Evolutionary conservation across 92 coral and sea anemone genomes (phyloP), one percentile per base, ranked within the genome.

Genomic region (Epizoanthus illoricatus): DNA sequence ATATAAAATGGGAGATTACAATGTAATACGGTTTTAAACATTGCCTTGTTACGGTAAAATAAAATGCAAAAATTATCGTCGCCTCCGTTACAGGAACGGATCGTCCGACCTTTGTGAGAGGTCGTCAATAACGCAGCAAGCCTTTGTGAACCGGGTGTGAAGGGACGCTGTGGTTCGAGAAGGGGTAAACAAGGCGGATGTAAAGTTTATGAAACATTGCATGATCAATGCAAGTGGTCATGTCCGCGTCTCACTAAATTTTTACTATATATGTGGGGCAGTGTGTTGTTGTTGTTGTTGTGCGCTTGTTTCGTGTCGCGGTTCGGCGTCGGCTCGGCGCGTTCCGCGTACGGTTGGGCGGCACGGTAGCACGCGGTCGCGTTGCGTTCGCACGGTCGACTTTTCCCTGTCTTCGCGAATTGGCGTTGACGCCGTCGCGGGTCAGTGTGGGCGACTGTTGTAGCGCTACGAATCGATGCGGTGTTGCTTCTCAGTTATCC

Each of bases 241-340:
- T 63, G 68, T 63, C 68, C 68, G 68, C 68, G 68, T 63, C 68
- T 63, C 68, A 63, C 68, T 63, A 63, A 63, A 63, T 63, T 63
- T 63, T 63, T 63, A 63, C 68, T 63, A 63, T 63, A 63, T 63
- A 63, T 63, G 68, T 63, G 68, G 68, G 68, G 68, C 68, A 63
- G 68, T 63, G 68, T 63, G 68, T 63, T 63, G 68, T 63, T 63
- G 68, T 63, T 63, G 68, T 63, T 63, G 68, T 63, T 63, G 68
- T 63, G 68, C 68, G 68, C 68, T 63, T 63, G 68, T 63, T 63
- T 63, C 68, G 68, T 63, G 68, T 63, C 68, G 68, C 68, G 68
- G 68, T 63, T 63, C 68, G 68, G 68, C 68, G 68, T 63, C 68
- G 68, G 68, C 68, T 63, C 68, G 68, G 68, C 68, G 68, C 68